Evolutionary conservation across 2,888 invertebrate species (phyloP).

Genomic region (Anthophora plumipes): DNA sequence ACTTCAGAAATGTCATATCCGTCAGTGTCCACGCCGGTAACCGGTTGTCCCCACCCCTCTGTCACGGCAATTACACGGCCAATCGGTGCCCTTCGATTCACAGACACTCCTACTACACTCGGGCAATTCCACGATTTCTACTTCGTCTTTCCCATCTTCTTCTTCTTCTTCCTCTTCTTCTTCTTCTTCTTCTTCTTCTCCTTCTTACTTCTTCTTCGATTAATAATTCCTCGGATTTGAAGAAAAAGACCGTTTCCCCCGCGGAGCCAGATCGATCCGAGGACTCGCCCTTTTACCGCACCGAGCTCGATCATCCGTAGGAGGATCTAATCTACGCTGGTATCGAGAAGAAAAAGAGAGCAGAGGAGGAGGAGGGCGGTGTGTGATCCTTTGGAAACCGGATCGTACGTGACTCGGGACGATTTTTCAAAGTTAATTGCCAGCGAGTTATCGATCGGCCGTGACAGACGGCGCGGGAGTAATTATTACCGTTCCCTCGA

Average conservation of each 20-base stretch:
- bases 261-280: background rate
- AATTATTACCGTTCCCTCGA: conserved; percentile 63
- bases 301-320: conserved; percentile 1
- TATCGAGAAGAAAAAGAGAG: background rate
- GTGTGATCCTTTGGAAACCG: conserved; percentile 63
- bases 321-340: conserved; percentile 18
- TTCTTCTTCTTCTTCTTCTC: background rate
- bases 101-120: background rate
- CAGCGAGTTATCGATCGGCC: conserved; percentile 73
- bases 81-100: conserved; percentile 1
- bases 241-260: background rate
- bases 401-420: conserved; percentile 73
- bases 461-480: conserved; percentile 71
- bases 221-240: background rate
- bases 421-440: conserved; percentile 80
- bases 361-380: background rate
- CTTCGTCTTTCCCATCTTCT: background rate
- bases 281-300: background rate
- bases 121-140: background rate
- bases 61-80: conserved; percentile 51
- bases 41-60: conserved; percentile 64
- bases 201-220: background rate
- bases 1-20: conserved; percentile 83
- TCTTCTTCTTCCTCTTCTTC: background rate
- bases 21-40: conserved; percentile 78